Evolutionary conservation across 2,113 vertebrate species (phyloP).

Genomic region (Rhineura floridana): DNA sequence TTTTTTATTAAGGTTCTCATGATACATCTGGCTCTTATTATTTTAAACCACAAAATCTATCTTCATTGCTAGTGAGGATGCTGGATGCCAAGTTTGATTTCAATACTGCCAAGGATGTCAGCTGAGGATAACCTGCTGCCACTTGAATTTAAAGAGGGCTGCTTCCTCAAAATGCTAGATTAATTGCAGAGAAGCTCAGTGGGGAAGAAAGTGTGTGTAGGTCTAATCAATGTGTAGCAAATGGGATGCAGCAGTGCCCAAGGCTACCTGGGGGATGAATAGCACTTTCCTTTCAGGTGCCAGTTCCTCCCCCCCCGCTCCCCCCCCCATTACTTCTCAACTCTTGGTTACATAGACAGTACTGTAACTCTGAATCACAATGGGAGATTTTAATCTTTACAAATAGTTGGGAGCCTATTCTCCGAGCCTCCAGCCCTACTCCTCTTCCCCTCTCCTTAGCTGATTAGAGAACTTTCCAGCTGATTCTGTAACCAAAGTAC

Average conservation of each 20-base stretch:
- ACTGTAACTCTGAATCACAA: constrained; percentile 24
- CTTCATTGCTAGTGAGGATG: constrained; percentile 11
- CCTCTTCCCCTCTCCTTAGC: background rate
- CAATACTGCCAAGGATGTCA: background rate
- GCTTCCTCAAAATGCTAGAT: background rate
- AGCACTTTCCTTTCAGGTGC: constrained; percentile 25
- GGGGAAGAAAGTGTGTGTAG: background rate
- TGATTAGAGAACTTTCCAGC: constrained; percentile 54
- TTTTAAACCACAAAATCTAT: background rate
- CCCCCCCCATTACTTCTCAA: background rate
- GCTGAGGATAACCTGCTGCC: background rate
- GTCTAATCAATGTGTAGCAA: background rate
- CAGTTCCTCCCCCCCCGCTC: background rate
- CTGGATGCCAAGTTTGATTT: constrained; percentile 27
- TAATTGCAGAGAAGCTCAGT: background rate
- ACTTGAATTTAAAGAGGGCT: constrained; percentile 3
- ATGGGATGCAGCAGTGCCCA: background rate
- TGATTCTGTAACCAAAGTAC: constrained; percentile 59
- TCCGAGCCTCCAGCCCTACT: background rate
- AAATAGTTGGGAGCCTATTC: constrained; percentile 45
- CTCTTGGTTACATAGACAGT: constrained; percentile 18
- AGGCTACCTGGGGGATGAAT: background rate
- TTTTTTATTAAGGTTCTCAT: background rate
- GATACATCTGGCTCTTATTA: background rate
- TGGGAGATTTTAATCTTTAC: constrained; percentile 38